Conservation (phyloP, 30 jellyfish, hydroid and myxozoan genomes). For the Sanderia malayensis region DNA sequence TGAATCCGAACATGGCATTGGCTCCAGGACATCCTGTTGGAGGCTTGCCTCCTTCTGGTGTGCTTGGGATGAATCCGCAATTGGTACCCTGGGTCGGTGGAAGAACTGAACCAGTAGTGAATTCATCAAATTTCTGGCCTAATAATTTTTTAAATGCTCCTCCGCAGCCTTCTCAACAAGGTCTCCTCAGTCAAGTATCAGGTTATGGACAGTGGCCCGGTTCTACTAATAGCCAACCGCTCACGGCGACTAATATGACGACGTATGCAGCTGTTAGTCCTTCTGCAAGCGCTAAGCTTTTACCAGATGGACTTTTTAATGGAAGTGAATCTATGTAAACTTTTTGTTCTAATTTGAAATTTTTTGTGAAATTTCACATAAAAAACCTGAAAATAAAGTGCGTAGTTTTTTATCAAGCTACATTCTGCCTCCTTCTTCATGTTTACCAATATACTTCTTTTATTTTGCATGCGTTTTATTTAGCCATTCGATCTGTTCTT, state of each 20-base stretch:
- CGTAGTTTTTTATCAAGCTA: too few relatives aligned
- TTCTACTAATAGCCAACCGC: slow-evolving; percentile 34
- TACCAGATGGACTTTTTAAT: slow-evolving; percentile 76
- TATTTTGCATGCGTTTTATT: too few relatives aligned
- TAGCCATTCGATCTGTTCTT: too few relatives aligned
- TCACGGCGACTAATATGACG: slow-evolving; percentile 28
- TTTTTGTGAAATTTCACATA: slow-evolving; percentile 11
- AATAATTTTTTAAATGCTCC: slow-evolving; percentile 31
- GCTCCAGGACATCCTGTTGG: slow-evolving; percentile 44
- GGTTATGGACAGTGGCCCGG: slow-evolving; percentile 62
- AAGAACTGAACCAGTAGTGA: slow-evolving; percentile 48
- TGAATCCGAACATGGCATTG: slow-evolving; percentile 37
- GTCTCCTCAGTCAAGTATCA: slow-evolving; percentile 49
- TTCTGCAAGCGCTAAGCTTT: slow-evolving; percentile 51
- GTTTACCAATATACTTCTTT: too few relatives aligned
- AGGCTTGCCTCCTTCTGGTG: slow-evolving; percentile 49
- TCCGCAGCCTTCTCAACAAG: too few relatives aligned
- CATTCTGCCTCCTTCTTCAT: too few relatives aligned
- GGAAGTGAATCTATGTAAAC: slow-evolving; percentile 64
- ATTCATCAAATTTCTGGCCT: slow-evolving; percentile 66
- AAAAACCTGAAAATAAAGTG: too few relatives aligned
- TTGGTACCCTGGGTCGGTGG: slow-evolving; percentile 53
- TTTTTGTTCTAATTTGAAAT: slow-evolving; percentile 30
- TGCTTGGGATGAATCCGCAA: slow-evolving; percentile 59
- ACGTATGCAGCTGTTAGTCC: slow-evolving; percentile 69